Percentiles rank a stretch among this genome's conserved stretches.
Evolutionary conservation across 2,888 invertebrate genomes (phyloP).

Genomic region (Lacanobia oleracea): DNA sequence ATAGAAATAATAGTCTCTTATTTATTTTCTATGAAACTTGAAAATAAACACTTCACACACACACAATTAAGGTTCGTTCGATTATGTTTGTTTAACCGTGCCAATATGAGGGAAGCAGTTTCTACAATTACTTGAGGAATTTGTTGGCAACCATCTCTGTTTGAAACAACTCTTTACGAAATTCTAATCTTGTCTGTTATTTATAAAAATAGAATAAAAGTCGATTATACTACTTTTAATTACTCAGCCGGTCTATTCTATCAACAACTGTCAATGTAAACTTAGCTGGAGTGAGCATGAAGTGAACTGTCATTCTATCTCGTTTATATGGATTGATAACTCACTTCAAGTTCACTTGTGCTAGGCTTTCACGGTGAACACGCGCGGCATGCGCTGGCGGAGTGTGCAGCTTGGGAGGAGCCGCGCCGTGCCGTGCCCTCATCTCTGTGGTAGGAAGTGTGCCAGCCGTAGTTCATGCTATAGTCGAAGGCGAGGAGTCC

Average conservation of each 20-base stretch:
- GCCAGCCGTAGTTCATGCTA: too few species aligned
- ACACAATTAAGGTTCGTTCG: slow-evolving; percentile 4
- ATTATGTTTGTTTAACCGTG: slow-evolving; percentile 18
- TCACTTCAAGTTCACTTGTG: too few species aligned
- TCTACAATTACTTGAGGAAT: slow-evolving; percentile 27
- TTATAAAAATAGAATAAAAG: not conserved
- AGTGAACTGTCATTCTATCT: too few species aligned
- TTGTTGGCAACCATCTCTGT: slow-evolving; percentile 16
- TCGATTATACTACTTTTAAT: not conserved
- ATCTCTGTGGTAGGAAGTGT: too few species aligned
- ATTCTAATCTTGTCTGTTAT: not conserved
- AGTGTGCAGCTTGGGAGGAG: too few species aligned
- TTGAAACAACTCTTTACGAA: slow-evolving; percentile 4
- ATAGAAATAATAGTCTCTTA: not conserved
- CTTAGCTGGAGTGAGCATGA: too few species aligned
- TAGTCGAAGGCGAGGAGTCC: too few species aligned
- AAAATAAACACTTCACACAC: slow-evolving; percentile 35
- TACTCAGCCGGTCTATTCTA: not conserved
- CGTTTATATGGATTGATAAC: too few species aligned
- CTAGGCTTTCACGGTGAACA: too few species aligned
- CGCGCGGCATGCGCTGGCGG: too few species aligned
- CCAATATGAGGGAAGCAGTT: slow-evolving; percentile 10
- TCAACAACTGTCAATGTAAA: too few species aligned
- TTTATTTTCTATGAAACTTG: slow-evolving; percentile 11
- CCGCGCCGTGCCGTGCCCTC: too few species aligned